phyloP scores from a whole-genome alignment of 2,113 vertebrate species.

The Turnix velox region DNA sequence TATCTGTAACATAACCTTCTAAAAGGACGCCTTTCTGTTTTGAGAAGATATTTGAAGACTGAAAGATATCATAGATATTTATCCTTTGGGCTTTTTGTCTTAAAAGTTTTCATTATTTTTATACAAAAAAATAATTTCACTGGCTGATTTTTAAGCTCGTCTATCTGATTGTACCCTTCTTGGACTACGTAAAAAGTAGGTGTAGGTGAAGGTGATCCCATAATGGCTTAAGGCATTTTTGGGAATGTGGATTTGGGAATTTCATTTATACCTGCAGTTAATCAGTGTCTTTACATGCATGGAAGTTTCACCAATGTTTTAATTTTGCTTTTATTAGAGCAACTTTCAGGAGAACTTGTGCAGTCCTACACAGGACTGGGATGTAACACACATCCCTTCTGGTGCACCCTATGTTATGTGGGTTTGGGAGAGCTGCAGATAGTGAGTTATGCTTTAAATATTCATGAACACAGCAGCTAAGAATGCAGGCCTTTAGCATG shows the following conservation, averaged over 20 bases:
- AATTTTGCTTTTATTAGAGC: slow-evolving; percentile 26
- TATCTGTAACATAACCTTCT: slow-evolving; percentile 65
- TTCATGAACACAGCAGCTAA: neutral
- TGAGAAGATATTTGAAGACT: slow-evolving; percentile 65
- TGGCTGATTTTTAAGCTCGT: slow-evolving; percentile 74
- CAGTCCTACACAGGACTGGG: too few relatives aligned
- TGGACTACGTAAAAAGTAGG: slow-evolving; percentile 52
- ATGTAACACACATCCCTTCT: too few relatives aligned
- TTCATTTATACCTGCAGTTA: slow-evolving; percentile 51
- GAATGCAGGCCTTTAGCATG: neutral
- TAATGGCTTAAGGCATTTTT: slow-evolving; percentile 48
- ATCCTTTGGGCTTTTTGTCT: slow-evolving; percentile 77
- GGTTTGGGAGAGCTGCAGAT: neutral
- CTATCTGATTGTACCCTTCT: slow-evolving; percentile 66
- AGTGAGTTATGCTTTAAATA: neutral
- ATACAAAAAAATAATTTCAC: slow-evolving; percentile 71
- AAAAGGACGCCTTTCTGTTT: slow-evolving; percentile 56
- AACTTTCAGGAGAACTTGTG: slow-evolving; percentile 18
- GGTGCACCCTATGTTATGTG: neutral
- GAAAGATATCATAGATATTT: slow-evolving; percentile 74
- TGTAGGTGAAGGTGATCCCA: neutral
- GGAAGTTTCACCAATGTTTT: neutral
- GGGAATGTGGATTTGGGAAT: slow-evolving; percentile 15
- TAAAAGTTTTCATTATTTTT: slow-evolving; percentile 78
- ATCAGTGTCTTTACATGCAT: slow-evolving; percentile 38